phyloP scores from a whole-genome alignment of 2,113 vertebrate species.

The Megaleporinus macrocephalus region DNA sequence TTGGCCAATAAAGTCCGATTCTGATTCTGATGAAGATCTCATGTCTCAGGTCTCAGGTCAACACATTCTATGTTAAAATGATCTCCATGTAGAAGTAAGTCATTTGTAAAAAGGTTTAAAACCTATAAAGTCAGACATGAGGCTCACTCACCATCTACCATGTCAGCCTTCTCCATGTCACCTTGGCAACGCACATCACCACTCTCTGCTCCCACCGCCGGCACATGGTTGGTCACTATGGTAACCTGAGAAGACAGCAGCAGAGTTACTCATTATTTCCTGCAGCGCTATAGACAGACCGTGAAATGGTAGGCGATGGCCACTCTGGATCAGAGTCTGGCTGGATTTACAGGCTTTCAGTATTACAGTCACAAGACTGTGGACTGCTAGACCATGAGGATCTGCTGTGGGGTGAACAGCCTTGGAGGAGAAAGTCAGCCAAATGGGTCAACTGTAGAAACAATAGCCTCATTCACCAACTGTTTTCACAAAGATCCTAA shows the following conservation, averaged over 20 bases:
- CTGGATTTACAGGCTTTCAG: background rate
- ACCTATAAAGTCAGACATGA: background rate
- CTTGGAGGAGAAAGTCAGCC: background rate
- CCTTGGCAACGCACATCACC: constrained; percentile 79
- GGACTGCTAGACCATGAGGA: background rate
- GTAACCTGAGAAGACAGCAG: constrained; percentile 77
- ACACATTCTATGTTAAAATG: too few species aligned
- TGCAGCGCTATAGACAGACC: background rate
- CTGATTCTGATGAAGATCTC: too few species aligned
- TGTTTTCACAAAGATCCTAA: too few species aligned
- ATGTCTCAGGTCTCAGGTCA: too few species aligned
- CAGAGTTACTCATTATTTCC: background rate
- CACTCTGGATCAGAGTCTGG: background rate
- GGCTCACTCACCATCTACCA: constrained; percentile 86
- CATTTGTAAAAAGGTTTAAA: background rate
- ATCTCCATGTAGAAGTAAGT: too few species aligned
- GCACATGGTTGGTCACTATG: constrained; percentile 83
- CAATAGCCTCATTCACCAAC: too few species aligned
- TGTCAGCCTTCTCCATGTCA: constrained; percentile 92
- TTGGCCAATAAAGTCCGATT: too few species aligned
- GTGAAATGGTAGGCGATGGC: background rate
- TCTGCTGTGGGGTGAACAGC: background rate
- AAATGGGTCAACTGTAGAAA: background rate
- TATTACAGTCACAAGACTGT: background rate
- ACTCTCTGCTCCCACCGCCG: constrained; percentile 76